Percentiles rank a stretch among this genome's conserved stretches.
Evolutionary conservation across 2,888 invertebrate genomes (phyloP).

Genomic region (Mythimna loreyi): DNA sequence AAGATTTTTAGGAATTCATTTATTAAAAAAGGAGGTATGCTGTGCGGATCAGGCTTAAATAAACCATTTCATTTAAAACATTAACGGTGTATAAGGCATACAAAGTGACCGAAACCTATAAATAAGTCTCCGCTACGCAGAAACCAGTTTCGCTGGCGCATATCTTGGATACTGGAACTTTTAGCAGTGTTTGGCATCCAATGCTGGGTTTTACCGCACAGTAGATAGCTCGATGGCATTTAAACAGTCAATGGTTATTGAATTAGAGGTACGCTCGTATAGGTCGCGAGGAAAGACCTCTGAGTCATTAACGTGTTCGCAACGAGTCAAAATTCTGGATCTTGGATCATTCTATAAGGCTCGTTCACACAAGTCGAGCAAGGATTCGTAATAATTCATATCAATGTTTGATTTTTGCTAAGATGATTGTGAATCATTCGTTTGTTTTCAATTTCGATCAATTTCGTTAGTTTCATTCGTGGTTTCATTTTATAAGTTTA

Average conservation of each 20-base stretch:
- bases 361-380: slow-evolving; percentile 26
- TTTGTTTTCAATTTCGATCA: too few species aligned
- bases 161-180: slow-evolving; percentile 5
- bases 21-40: slow-evolving; percentile 10
- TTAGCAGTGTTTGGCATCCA: slow-evolving; percentile 39
- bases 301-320: slow-evolving; percentile 62
- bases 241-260: slow-evolving; percentile 13
- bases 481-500: too few species aligned
- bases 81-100: slow-evolving; percentile 59
- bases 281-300: slow-evolving; percentile 51
- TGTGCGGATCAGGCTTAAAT: slow-evolving; percentile 22
- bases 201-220: slow-evolving; percentile 21
- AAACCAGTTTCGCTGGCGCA: slow-evolving; percentile 60
- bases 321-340: slow-evolving; percentile 54
- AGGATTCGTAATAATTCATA: neutral
- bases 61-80: slow-evolving; percentile 39
- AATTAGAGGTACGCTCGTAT: slow-evolving; percentile 9
- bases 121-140: slow-evolving; percentile 56
- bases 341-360: slow-evolving; percentile 37
- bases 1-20: neutral
- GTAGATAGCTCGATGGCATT: neutral
- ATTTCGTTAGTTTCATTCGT: too few species aligned
- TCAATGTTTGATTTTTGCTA: neutral
- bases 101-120: slow-evolving; percentile 58
- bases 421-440: neutral